These are phyloP conservation scores for Achroia grisella DNA, from an alignment of 1,140 invertebrate genomes.

Conservation along the genomic window DNA sequence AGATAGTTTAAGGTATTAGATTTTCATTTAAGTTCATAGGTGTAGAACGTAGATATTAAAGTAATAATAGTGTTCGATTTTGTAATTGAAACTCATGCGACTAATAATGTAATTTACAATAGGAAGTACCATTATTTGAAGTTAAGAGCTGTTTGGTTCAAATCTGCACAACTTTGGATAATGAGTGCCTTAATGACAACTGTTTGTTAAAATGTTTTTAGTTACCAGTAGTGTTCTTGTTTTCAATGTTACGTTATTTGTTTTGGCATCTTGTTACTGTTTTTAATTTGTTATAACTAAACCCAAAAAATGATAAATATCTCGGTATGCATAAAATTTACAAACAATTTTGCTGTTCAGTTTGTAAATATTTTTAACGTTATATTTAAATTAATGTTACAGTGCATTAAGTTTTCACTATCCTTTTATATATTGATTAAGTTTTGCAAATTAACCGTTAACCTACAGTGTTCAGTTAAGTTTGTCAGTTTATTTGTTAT, in stretches of 20 bases:
- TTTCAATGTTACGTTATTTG: slow-evolving; percentile 25
- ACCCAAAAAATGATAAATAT: too few relatives aligned
- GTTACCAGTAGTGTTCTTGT: slow-evolving; percentile 35
- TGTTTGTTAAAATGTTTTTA: slow-evolving; percentile 37
- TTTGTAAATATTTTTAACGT: too few relatives aligned
- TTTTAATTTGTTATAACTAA: background rate
- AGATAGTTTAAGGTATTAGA: slow-evolving; percentile 31
- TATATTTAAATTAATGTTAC: too few relatives aligned
- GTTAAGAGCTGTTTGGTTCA: slow-evolving; percentile 6
- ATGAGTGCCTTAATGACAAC: slow-evolving; percentile 60
- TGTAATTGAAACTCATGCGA: background rate
- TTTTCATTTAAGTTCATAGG: too few relatives aligned
- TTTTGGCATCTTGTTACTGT: slow-evolving; percentile 2
- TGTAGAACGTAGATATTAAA: background rate
- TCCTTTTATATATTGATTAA: background rate
- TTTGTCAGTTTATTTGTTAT: too few relatives aligned
- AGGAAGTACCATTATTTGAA: too few relatives aligned
- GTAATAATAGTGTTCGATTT: background rate
- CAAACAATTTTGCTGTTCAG: background rate
- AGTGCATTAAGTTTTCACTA: background rate
- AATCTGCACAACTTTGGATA: slow-evolving; percentile 8
- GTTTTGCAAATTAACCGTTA: background rate
- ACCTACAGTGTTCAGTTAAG: background rate
- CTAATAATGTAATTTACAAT: too few relatives aligned
- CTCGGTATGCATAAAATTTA: too few relatives aligned